Base-by-base conservation (phyloP, 2,888 invertebrate genomes). In the Empis livida region DNA sequence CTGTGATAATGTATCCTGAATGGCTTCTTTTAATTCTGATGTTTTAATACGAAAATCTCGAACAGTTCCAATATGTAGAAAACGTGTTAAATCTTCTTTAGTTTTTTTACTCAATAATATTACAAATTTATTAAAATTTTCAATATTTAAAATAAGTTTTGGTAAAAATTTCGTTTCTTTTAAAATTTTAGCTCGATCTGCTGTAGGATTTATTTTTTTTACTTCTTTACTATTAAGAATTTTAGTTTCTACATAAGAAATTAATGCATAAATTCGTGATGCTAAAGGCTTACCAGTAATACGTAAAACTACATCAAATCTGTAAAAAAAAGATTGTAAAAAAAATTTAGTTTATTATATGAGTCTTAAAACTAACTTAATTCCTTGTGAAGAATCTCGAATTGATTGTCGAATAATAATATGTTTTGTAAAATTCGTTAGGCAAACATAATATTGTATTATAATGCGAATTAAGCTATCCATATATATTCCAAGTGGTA, bases 141-240 rank as follows among this genome's bases (percentile, higher is more conserved):
- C 81, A 42, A 80, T 72, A 56, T 76, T 78, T 51, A 73, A 72
- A 20, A 81, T 71, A 1, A 79, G 70, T 56, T 74, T 75, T 3
- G 81, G 81, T 57, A 81, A 77, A 23, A 72, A 63, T 55, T 74
- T 73, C 0, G 78, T 77, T 61, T 80, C 77, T 35, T 72, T 71
- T 31, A 79, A 59, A 17, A 79, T 71, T 63, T 74, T 76, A 10
- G 70, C 74, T 44, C 70, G 66, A 48, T 70, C 70, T 0, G 65
- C 64, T 38, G 64, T 59, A 1, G 66, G 62, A 52, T 73, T 71
- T 43, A 63, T 70, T 13, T 63, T 65, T 44, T 56, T 61, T 3
- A 51, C 51, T 43, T 54, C 52, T 1, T 50, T 55, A 31, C 58
- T 57, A 41, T 16, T 2, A 10, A 17, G 27, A 32, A 65, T 69